Percentiles rank a stretch among this genome's conserved stretches.
phyloP scores from a whole-genome alignment of 37 sponge, comb jelly and placozoan genomes.

The Ianthella basta region DNA sequence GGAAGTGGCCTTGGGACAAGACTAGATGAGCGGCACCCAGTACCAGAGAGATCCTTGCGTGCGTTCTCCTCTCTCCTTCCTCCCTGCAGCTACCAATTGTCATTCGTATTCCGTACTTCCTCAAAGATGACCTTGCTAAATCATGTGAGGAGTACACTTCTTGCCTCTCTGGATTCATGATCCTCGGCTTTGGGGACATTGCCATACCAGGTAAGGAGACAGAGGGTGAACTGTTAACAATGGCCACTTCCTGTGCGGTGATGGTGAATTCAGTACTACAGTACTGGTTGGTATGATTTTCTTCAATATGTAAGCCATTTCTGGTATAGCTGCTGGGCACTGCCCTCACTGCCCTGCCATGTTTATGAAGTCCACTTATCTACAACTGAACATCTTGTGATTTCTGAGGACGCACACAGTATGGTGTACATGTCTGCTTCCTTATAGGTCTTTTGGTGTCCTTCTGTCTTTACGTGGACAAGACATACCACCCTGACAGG shows the following conservation, averaged over 20 bases:
- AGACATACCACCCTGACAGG: conserved; percentile 4
- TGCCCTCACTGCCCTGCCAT: too few relatives aligned
- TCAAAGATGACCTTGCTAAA: conserved; percentile 2
- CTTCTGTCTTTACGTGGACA: conserved; percentile 58
- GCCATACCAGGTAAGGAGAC: conserved; percentile 53
- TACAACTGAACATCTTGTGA: too few relatives aligned
- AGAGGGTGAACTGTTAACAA: too few relatives aligned
- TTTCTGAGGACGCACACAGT: too few relatives aligned
- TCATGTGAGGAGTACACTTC: conserved; percentile 24
- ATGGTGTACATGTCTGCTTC: neutral
- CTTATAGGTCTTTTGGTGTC: conserved; percentile 52
- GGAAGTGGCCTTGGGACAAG: too few relatives aligned
- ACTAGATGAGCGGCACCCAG: too few relatives aligned
- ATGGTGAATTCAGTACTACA: too few relatives aligned
- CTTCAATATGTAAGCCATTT: too few relatives aligned
- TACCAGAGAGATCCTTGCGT: too few relatives aligned
- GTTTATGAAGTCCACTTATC: neutral
- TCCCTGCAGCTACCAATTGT: neutral
- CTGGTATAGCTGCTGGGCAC: too few relatives aligned
- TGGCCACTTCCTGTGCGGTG: too few relatives aligned
- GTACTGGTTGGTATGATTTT: too few relatives aligned
- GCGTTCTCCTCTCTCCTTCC: neutral
- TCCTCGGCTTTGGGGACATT: conserved; percentile 83
- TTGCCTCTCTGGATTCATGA: neutral
- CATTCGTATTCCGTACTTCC: conserved; percentile 55